A percentile compares a stretch with the other conserved stretches of the same genome.
These are phyloP conservation scores for Corythoichthys haematopterus DNA, from an alignment of 2,113 vertebrate species.

Conservation along the genomic window DNA sequence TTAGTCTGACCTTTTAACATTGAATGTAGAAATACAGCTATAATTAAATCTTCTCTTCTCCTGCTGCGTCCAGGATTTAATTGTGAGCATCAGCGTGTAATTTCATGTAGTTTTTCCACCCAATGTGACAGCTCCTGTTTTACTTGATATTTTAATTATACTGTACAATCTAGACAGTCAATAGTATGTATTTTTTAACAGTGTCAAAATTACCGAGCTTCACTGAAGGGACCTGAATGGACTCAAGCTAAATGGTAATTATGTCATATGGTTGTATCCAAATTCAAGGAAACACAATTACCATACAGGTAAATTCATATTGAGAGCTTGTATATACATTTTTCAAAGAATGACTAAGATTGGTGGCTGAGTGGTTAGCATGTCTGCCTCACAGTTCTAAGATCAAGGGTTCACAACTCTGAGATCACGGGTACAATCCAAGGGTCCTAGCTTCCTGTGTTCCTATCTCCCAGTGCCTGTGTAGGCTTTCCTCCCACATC, in stretches of 20 bases:
- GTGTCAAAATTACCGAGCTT: constrained; percentile 25
- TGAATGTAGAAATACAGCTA: constrained; percentile 34
- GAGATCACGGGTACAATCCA: too few species aligned
- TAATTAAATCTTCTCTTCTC: constrained; percentile 48
- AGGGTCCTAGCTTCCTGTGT: too few species aligned
- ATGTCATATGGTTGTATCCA: not conserved
- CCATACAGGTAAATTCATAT: too few species aligned
- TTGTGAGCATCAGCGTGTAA: constrained; percentile 16
- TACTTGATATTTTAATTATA: constrained; percentile 20
- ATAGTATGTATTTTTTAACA: constrained; percentile 15
- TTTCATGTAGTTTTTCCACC: constrained; percentile 18
- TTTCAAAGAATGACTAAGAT: too few species aligned
- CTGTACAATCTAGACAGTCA: constrained; percentile 4
- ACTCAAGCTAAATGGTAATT: constrained; percentile 20
- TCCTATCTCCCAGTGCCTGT: too few species aligned
- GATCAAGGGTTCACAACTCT: too few species aligned
- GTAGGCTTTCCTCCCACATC: too few species aligned
- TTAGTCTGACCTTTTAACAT: constrained; percentile 49
- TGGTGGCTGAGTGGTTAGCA: too few species aligned
- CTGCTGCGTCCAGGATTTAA: constrained; percentile 34
- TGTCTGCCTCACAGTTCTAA: too few species aligned
- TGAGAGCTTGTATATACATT: too few species aligned
- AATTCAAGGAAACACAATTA: too few species aligned
- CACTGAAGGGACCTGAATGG: constrained; percentile 5
- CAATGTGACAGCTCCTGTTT: constrained; percentile 26